Evolutionary conservation across 2,888 invertebrate genomes (phyloP), one percentile per base, ranked within the genome.

Genomic region (Drosophila silvestris): DNA sequence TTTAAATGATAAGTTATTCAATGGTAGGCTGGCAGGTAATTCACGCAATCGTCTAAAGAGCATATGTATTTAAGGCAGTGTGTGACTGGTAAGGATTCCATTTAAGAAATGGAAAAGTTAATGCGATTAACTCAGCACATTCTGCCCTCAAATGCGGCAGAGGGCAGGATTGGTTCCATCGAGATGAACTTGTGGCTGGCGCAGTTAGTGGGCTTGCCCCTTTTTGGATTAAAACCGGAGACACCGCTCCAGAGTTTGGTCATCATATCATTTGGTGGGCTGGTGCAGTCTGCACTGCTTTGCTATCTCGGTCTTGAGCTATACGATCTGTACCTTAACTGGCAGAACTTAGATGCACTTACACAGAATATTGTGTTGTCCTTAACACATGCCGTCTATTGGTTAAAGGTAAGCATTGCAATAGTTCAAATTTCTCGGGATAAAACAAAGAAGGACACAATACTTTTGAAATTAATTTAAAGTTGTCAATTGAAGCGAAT

Each of bases 131-230:
- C 59, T 19, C 69, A 70, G 28, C 70, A 37, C 7, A n/a, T 89
- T 57, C 59, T 72, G 37, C 81, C 83, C 35, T 91, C 91, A 1
- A 75, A 89, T 74, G 81, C 89, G 4, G 58, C 64, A 1, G 70
- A 66, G 28, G 91, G 91, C 5, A 69, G 30, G 44, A 74, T 91
- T 19, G 91, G 91, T 37, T 91, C 91, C 2, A 81, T 91, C 7
- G 83, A 89, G 58, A 70, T 90, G 28, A 91, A 89, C 54, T 52
- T 89, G 30, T 87, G 83, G 78, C 61, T 91, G 62, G 89, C 87
- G 0, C 89, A 91, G 22, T 39, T 84, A 32, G 70, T 77, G 22
- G 91, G 91, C 0, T 41, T 91, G 4, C 91, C 91, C 0, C 57
- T 91, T 5, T 7, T 82, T 6, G 89, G 87, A 0, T 62, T 89